Evolutionary conservation across 2,888 invertebrate genomes (phyloP).

Genomic region (Drosophila prostipennis): DNA sequence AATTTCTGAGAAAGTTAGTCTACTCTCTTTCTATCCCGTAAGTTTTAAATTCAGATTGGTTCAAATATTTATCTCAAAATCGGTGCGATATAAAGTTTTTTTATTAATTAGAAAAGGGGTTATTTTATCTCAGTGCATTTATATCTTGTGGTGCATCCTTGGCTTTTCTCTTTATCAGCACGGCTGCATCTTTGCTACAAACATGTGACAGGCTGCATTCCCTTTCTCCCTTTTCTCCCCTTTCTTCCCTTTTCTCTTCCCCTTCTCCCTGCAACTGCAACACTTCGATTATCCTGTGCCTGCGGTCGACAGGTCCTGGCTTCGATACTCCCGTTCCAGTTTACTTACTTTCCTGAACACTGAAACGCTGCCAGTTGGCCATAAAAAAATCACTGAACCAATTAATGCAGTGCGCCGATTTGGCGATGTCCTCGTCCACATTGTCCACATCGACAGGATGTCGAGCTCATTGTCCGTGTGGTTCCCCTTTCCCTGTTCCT

Average conservation of each 20-base stretch:
- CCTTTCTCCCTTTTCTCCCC: not conserved
- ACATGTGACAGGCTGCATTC: conserved; percentile 34
- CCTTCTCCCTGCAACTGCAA: not conserved
- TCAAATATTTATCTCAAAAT: too few relatives aligned
- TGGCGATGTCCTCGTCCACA: conserved; percentile 13
- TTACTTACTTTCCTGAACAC: conserved; percentile 9
- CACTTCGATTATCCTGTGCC: conserved; percentile 45
- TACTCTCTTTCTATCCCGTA: too few relatives aligned
- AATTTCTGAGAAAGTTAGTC: too few relatives aligned
- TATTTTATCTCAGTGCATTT: conserved; percentile 1
- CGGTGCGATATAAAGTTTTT: too few relatives aligned
- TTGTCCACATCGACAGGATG: conserved; percentile 55
- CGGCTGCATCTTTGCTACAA: conserved; percentile 38
- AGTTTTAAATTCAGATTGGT: too few relatives aligned
- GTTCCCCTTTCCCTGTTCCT: conserved; percentile 4
- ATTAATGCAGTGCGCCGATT: conserved; percentile 65
- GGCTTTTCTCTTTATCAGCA: conserved; percentile 34
- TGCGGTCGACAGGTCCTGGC: conserved; percentile 66
- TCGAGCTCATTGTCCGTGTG: conserved; percentile 67
- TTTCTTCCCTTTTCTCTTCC: not conserved
- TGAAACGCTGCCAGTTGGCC: conserved; percentile 41
- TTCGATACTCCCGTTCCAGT: conserved; percentile 22
- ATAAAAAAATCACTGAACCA: conserved; percentile 75
- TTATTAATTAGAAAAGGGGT: too few relatives aligned
- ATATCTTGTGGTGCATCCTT: conserved; percentile 17